Percentiles rank a stretch among this genome's conserved stretches.
phyloP scores from a whole-genome alignment of 2,797 vertebrate genomes.

The Halcyon smyrnensis region DNA sequence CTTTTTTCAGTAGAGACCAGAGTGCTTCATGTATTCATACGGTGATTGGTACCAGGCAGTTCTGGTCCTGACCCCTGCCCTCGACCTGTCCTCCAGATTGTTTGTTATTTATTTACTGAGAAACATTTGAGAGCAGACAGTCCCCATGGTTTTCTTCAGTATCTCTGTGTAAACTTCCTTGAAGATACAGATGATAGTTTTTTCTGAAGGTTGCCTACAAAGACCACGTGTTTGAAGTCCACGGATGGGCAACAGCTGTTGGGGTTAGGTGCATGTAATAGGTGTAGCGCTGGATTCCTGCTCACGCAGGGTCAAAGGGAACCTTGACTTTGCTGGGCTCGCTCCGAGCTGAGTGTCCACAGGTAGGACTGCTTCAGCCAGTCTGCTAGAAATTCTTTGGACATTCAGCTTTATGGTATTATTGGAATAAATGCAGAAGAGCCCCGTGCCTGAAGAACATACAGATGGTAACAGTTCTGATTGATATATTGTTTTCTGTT shows the following conservation, averaged over 20 bases:
- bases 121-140: constrained; percentile 7
- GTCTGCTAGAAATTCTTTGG: background rate
- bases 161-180: constrained; percentile 12
- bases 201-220: background rate
- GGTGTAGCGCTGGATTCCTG: background rate
- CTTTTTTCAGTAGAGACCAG: background rate
- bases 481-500: constrained; percentile 60
- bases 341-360: background rate
- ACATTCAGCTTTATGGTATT: constrained; percentile 45
- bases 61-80: background rate
- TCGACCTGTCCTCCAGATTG: background rate
- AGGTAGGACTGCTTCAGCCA: background rate
- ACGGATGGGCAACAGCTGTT: background rate
- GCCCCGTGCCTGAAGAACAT: constrained; percentile 61
- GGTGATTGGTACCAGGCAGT: background rate
- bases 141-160: background rate
- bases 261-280: background rate
- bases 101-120: constrained; percentile 20
- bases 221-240: background rate
- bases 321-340: background rate
- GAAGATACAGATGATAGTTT: background rate
- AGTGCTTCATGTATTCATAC: background rate
- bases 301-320: background rate
- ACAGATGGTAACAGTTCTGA: constrained; percentile 55
- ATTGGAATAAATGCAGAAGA: constrained; percentile 20